A percentile compares a stretch with the other conserved stretches of the same genome.
Conservation (phyloP, 2,113 vertebrate species). For the Triplophysa dalaica region DNA sequence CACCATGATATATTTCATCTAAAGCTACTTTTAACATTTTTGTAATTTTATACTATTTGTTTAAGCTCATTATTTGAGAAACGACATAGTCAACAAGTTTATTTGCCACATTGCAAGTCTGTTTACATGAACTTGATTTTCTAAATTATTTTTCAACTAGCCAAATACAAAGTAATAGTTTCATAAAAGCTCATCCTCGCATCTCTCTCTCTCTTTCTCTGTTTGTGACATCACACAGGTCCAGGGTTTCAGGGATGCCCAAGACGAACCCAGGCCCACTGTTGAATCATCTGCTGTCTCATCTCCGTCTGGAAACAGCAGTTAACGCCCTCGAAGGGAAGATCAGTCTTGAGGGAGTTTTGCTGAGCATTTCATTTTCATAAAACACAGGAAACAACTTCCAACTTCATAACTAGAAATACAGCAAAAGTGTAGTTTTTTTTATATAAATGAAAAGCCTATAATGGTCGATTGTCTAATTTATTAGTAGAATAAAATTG, state of each 20-base stretch:
- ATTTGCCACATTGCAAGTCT: too few relatives aligned
- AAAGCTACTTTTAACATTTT: too few relatives aligned
- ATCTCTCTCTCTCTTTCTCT: not conserved
- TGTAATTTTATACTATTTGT: too few relatives aligned
- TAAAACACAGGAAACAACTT: not conserved
- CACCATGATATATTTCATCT: too few relatives aligned
- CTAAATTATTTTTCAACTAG: too few relatives aligned
- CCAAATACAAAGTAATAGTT: too few relatives aligned
- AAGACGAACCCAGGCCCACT: constrained; percentile 22
- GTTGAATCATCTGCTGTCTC: constrained; percentile 5
- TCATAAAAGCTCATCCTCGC: not conserved
- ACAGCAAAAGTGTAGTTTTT: not conserved
- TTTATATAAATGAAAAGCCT: not conserved
- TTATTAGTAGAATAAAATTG: not conserved
- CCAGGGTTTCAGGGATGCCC: constrained; percentile 69
- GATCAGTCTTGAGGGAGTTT: constrained; percentile 26
- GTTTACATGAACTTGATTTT: too few relatives aligned
- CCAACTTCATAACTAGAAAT: not conserved
- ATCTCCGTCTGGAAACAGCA: constrained; percentile 42
- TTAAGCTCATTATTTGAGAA: too few relatives aligned
- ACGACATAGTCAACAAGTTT: too few relatives aligned
- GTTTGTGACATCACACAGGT: constrained; percentile 30
- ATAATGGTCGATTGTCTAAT: not conserved
- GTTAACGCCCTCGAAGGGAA: constrained; percentile 60
- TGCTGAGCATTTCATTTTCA: not conserved